phyloP scores from a whole-genome alignment of 2,888 invertebrate species.

The Sphaerophoria rueppellii region DNA sequence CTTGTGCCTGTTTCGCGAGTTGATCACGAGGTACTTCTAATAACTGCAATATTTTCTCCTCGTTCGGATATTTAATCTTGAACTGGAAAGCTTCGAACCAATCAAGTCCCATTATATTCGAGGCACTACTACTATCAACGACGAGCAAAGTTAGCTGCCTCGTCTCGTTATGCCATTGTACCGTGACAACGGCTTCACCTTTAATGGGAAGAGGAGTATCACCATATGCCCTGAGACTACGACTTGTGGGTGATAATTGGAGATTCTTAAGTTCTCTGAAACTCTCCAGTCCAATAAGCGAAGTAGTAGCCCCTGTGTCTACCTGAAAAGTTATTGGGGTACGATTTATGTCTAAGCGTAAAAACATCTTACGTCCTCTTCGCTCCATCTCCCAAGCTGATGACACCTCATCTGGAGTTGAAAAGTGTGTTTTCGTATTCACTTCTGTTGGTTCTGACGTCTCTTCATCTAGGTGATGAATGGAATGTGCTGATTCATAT shows the following conservation, averaged over 20 bases:
- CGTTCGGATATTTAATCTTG: too few relatives aligned
- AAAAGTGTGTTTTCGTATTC: background rate
- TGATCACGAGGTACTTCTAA: constrained; percentile 28
- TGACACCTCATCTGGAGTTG: constrained; percentile 15
- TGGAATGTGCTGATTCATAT: constrained; percentile 3
- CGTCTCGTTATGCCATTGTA: constrained; percentile 21
- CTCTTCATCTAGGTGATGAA: constrained; percentile 1
- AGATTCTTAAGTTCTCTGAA: constrained; percentile 14
- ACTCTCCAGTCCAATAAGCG: constrained; percentile 31
- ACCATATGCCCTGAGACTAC: constrained; percentile 18
- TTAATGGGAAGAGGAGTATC: constrained; percentile 8
- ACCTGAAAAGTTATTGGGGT: constrained; percentile 40
- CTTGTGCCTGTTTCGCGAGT: constrained; percentile 23
- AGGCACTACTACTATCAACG: too few relatives aligned
- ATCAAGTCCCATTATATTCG: too few relatives aligned
- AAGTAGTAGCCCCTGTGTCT: constrained; percentile 53
- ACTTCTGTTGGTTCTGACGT: background rate
- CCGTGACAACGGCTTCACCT: background rate
- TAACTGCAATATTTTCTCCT: too few relatives aligned
- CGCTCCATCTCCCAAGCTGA: constrained; percentile 13
- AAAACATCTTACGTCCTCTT: background rate
- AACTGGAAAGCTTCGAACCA: too few relatives aligned
- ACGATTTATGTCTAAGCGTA: constrained; percentile 35
- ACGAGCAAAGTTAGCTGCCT: too few relatives aligned
- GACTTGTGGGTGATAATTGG: constrained; percentile 17